A percentile compares a stretch with the other conserved stretches of the same genome.
Conservation (phyloP, 2,888 invertebrate species). For the Agonopterix subpropinquella region DNA sequence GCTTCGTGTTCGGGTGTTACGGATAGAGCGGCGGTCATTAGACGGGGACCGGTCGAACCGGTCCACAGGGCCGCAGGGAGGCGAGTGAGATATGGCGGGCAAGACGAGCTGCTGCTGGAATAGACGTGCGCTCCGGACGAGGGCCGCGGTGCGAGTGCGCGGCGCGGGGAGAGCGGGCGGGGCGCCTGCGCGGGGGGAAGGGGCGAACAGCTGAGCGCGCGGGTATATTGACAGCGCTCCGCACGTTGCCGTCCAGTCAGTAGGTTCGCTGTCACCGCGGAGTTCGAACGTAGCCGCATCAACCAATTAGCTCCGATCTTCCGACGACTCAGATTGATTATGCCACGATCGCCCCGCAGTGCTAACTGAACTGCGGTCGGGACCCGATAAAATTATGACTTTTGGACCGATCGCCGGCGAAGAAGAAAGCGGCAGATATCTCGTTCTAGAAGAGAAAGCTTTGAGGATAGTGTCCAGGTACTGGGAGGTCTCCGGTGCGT, state of each 20-base stretch:
- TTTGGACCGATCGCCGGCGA: slow-evolving; percentile 67
- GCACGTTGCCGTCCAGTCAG: slow-evolving; percentile 74
- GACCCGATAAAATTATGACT: slow-evolving; percentile 72
- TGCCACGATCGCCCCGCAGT: slow-evolving; percentile 66
- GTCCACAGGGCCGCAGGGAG: slow-evolving; percentile 5
- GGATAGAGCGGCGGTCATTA: slow-evolving; percentile 5
- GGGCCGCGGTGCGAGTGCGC: slow-evolving; percentile 23
- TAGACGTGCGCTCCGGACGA: slow-evolving; percentile 21
- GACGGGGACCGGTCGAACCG: slow-evolving; percentile 6
- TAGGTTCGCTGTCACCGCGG: slow-evolving; percentile 70
- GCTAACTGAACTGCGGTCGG: slow-evolving; percentile 63
- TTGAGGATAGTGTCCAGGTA: slow-evolving; percentile 71
- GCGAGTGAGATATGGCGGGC: slow-evolving; percentile 3
- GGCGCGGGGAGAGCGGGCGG: slow-evolving; percentile 38
- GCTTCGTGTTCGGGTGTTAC: slow-evolving; percentile 4
- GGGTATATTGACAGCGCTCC: slow-evolving; percentile 74
- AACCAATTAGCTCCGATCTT: slow-evolving; percentile 19
- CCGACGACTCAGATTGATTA: slow-evolving; percentile 37
- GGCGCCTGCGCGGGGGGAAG: slow-evolving; percentile 51
- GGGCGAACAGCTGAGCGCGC: slow-evolving; percentile 76
- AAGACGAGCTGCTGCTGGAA: background rate
- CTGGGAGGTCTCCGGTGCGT: slow-evolving; percentile 61
- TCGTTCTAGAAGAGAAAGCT: slow-evolving; percentile 63
- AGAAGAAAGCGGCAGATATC: slow-evolving; percentile 64
- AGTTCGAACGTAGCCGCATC: slow-evolving; percentile 64